A percentile compares a stretch with the other conserved stretches of the same genome.
These are phyloP conservation scores for Chelonoidis abingdonii DNA, from an alignment of 2,113 vertebrate species.

Conservation along the genomic window DNA sequence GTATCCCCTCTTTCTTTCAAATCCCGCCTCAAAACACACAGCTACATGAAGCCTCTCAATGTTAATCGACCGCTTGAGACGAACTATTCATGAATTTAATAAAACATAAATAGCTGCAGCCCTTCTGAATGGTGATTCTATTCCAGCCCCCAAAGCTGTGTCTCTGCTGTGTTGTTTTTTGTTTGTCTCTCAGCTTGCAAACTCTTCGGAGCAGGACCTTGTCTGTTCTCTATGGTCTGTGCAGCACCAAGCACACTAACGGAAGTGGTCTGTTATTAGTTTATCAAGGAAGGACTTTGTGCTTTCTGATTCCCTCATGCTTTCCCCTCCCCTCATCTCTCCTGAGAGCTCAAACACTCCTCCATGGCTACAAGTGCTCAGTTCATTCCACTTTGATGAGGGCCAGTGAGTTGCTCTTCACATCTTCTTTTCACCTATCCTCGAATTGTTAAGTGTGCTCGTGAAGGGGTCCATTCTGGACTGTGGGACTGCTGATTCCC, in stretches of 20 bases:
- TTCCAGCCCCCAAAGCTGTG: background rate
- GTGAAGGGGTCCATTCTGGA: background rate
- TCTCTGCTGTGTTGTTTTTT: background rate
- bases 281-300: background rate
- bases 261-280: background rate
- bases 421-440: background rate
- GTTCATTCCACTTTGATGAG: background rate
- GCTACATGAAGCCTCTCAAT: background rate
- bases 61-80: background rate
- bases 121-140: background rate
- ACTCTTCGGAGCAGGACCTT: background rate
- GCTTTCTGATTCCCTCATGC: background rate
- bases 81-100: background rate
- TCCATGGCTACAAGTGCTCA: background rate
- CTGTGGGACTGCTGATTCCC: too few relatives aligned
- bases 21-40: background rate
- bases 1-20: background rate
- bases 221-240: background rate
- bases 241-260: background rate
- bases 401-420: background rate
- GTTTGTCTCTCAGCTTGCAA: background rate
- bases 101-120: background rate
- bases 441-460: background rate
- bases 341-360: background rate
- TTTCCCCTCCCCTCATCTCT: background rate